phyloP scores from a whole-genome alignment of 2,113 vertebrate species.

The Nycticorax nycticorax region DNA sequence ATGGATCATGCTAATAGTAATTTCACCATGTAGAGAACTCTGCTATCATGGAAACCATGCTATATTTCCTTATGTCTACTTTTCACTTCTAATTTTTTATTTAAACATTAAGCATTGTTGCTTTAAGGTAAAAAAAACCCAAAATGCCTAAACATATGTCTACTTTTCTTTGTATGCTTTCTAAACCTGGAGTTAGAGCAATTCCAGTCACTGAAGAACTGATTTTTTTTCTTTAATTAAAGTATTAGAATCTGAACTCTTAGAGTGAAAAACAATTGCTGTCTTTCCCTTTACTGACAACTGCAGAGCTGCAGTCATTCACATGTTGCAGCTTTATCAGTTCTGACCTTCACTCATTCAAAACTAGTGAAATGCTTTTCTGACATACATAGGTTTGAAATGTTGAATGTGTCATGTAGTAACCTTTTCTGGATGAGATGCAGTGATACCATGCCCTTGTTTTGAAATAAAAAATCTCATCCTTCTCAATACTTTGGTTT shows the following conservation, averaged over 20 bases:
- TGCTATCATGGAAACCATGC: neutral
- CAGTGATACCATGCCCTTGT: neutral
- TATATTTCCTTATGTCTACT: neutral
- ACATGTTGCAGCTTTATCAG: neutral
- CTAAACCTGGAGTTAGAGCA: neutral
- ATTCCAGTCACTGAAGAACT: neutral
- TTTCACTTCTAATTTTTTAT: neutral
- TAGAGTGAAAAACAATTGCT: neutral
- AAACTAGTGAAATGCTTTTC: neutral
- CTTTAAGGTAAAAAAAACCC: neutral
- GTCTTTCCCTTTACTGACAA: neutral
- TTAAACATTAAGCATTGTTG: neutral
- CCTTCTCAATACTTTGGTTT: neutral
- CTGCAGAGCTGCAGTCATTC: neutral
- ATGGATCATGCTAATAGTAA: neutral
- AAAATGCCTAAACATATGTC: neutral
- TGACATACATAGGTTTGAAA: neutral
- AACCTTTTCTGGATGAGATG: neutral
- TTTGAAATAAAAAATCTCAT: neutral
- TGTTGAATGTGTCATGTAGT: neutral
- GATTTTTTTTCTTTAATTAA: neutral
- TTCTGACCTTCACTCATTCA: neutral
- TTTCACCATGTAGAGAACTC: neutral
- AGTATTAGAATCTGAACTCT: neutral
- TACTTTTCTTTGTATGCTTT: neutral